Evolutionary conservation across 2,888 invertebrate species (phyloP).

Genomic region (Caenorhabditis sinica): DNA sequence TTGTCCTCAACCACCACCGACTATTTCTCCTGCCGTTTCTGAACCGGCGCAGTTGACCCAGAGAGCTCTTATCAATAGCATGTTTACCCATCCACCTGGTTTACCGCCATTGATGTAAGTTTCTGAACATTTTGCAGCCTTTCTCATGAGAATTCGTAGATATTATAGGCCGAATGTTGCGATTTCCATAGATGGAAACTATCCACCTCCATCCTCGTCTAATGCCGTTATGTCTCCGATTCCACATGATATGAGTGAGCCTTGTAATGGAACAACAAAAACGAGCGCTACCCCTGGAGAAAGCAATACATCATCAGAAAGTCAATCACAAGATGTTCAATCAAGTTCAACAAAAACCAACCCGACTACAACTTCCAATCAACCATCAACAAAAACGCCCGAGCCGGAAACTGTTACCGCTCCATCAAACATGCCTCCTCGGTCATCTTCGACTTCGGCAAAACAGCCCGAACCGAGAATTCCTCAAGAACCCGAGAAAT

Average conservation of each 20-base stretch:
- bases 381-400: neutral
- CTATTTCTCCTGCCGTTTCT: neutral
- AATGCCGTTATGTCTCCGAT: neutral
- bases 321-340: conserved; percentile 5
- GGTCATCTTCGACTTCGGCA: neutral
- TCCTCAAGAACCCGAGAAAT: conserved; percentile 28
- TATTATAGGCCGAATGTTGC: conserved; percentile 18
- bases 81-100: conserved; percentile 30
- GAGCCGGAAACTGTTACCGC: neutral
- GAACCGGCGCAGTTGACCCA: neutral
- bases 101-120: conserved; percentile 17
- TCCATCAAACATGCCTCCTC: neutral
- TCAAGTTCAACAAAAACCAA: neutral
- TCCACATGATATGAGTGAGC: neutral
- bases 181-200: neutral
- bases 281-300: neutral
- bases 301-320: neutral
- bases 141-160: too few species aligned
- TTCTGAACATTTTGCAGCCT: neutral
- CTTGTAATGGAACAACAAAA: neutral
- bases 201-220: neutral
- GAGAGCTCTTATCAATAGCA: neutral
- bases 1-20: neutral
- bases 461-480: conserved; percentile 14
- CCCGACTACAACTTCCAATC: neutral